Percentiles rank a stretch among this genome's conserved stretches.
Evolutionary conservation across 2,888 invertebrate genomes (phyloP).

Genomic region (Caenorhabditis zanzibari): DNA sequence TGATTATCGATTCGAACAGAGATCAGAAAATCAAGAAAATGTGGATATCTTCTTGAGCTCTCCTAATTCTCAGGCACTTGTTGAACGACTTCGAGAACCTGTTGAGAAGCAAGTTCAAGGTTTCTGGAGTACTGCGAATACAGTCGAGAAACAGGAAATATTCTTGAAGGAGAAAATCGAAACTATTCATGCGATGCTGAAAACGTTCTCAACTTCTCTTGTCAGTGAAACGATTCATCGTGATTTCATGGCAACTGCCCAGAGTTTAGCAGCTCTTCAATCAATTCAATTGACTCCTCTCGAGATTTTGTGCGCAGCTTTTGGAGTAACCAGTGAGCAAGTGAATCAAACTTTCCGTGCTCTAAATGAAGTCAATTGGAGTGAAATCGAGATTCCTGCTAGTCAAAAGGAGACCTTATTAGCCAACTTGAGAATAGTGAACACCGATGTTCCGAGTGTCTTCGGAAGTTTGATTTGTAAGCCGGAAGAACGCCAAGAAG

Average conservation of each 20-base stretch:
- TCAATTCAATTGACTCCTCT: slow-evolving; percentile 39
- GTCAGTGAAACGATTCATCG: slow-evolving; percentile 43
- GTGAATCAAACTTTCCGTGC: slow-evolving; percentile 33
- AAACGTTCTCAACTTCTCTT: slow-evolving; percentile 30
- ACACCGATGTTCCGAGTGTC: slow-evolving; percentile 40
- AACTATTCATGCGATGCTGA: slow-evolving; percentile 37
- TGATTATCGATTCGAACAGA: neutral
- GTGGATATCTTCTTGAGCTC: slow-evolving; percentile 7
- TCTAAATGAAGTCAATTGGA: slow-evolving; percentile 40
- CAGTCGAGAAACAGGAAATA: slow-evolving; percentile 24
- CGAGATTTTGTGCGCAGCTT: slow-evolving; percentile 47
- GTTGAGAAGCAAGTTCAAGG: slow-evolving; percentile 52
- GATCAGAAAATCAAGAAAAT: neutral
- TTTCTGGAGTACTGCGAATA: slow-evolving; percentile 64
- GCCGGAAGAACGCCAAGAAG: slow-evolving; percentile 32
- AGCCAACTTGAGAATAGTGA: slow-evolving; percentile 32
- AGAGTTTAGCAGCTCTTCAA: slow-evolving; percentile 30
- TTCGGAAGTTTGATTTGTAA: slow-evolving; percentile 37
- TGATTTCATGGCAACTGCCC: slow-evolving; percentile 32
- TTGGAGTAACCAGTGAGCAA: slow-evolving; percentile 36
- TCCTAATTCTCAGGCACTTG: slow-evolving; percentile 21
- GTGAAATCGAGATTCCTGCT: slow-evolving; percentile 29
- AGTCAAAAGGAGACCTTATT: neutral
- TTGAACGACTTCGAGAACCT: slow-evolving; percentile 42
- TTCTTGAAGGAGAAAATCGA: slow-evolving; percentile 43